phyloP scores from a whole-genome alignment of 1,140 invertebrate species.

The Lordiphosa stackelbergi region DNA sequence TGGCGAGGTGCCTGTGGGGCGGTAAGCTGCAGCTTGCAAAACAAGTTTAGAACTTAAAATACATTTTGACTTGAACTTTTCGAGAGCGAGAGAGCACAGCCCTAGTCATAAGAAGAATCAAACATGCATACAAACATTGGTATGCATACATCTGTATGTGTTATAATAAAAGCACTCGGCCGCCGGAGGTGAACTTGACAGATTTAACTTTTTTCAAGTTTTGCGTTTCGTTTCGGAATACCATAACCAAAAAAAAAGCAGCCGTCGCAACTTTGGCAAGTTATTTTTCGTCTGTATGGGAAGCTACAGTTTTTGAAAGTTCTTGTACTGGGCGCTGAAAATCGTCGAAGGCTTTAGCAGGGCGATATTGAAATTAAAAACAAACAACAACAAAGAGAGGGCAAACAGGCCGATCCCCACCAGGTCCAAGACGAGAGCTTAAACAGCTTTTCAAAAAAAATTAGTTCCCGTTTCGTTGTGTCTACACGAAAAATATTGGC shows the following conservation, averaged over 20 bases:
- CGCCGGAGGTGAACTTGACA: constrained; percentile 61
- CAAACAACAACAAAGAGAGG: constrained; percentile 17
- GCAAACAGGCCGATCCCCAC: constrained; percentile 35
- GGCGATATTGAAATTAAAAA: constrained; percentile 52
- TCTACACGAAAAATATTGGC: constrained; percentile 42
- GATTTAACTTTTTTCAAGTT: constrained; percentile 75
- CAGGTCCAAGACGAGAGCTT: constrained; percentile 54
- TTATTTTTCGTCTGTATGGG: constrained; percentile 59
- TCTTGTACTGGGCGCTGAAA: constrained; percentile 75
- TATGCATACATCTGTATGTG: constrained; percentile 8
- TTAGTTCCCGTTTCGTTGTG: constrained; percentile 41
- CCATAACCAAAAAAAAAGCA: constrained; percentile 40
- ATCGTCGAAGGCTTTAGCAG: constrained; percentile 74
- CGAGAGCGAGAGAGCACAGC: constrained; percentile 17
- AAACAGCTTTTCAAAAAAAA: constrained; percentile 58
- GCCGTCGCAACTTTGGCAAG: constrained; percentile 64
- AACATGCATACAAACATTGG: background rate
- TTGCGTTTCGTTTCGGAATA: constrained; percentile 63
- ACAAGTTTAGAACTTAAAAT: constrained; percentile 60
- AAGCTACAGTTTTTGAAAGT: constrained; percentile 76
- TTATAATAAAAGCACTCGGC: constrained; percentile 63
- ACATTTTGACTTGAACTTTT: constrained; percentile 54
- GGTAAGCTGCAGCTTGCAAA: constrained; percentile 51
- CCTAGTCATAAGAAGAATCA: constrained; percentile 25
- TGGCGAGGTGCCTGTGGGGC: background rate